A percentile compares a stretch with the other conserved stretches of the same genome.
Conservation (phyloP, 2,113 vertebrate species). For the Tachuris rubrigastra region DNA sequence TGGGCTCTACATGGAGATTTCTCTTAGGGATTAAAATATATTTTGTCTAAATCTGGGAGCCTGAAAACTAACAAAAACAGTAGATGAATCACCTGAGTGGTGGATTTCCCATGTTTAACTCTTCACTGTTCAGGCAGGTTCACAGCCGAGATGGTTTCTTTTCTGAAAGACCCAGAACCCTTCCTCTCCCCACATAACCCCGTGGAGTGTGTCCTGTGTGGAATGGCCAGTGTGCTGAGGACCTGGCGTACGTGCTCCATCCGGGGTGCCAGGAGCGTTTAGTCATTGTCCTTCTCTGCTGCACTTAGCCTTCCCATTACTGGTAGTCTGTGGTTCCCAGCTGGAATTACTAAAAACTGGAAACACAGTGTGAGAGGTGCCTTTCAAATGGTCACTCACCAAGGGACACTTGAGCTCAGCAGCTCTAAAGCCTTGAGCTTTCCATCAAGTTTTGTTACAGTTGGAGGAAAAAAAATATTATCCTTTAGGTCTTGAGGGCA, state of each 20-base stretch:
- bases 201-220: fast-evolving
- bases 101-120: neutral
- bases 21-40: neutral
- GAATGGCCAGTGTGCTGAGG: fast-evolving
- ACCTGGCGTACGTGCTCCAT: neutral
- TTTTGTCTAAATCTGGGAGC: neutral
- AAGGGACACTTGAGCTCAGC: neutral
- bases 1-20: neutral
- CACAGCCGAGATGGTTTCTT: neutral
- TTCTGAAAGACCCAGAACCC: neutral
- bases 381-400: neutral
- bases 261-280: neutral
- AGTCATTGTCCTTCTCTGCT: neutral
- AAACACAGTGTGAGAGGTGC: neutral
- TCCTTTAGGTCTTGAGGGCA: neutral
- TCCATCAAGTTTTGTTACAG: neutral
- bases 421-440: neutral
- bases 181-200: neutral
- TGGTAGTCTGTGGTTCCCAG: neutral
- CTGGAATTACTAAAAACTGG: neutral
- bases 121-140: neutral
- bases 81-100: neutral
- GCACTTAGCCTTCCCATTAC: neutral
- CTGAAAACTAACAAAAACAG: neutral
- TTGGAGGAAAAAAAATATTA: neutral